phyloP scores from a whole-genome alignment of 92 coral and sea anemone genomes.

The Zoanthus gigantus region DNA sequence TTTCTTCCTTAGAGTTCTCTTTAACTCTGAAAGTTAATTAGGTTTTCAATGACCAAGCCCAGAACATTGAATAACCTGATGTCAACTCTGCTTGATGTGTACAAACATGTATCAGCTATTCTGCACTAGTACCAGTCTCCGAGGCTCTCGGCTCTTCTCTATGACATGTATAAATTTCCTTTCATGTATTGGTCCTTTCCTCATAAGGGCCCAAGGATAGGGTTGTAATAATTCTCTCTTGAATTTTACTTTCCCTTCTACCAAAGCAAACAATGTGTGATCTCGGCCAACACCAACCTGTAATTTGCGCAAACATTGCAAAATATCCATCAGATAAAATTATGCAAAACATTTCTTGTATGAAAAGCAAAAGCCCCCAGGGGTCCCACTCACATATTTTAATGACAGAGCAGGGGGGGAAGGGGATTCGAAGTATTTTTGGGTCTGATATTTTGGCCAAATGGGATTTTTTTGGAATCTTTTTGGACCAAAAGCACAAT shows the following conservation, averaged over 20 bases:
- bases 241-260: conserved; percentile 87
- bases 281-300: conserved; percentile 99
- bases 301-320: neutral
- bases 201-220: conserved; percentile 93
- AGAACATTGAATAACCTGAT: neutral
- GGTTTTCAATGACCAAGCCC: no score
- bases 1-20: no score
- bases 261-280: conserved; percentile 86
- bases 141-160: conserved; percentile 56
- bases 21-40: no score
- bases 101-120: conserved; percentile 24
- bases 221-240: conserved; percentile 87
- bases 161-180: conserved; percentile 86
- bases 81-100: neutral
- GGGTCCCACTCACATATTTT: no score
- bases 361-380: no score
- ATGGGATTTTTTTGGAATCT: no score
- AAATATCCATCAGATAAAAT: neutral
- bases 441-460: no score
- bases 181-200: conserved; percentile 83
- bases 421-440: no score
- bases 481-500: no score
- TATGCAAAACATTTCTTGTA: neutral
- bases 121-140: conserved; percentile 76
- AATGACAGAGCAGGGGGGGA: no score